A percentile compares a stretch with the other conserved stretches of the same genome.
phyloP scores from a whole-genome alignment of 2,888 invertebrate species.

The Deroplatys truncata region DNA sequence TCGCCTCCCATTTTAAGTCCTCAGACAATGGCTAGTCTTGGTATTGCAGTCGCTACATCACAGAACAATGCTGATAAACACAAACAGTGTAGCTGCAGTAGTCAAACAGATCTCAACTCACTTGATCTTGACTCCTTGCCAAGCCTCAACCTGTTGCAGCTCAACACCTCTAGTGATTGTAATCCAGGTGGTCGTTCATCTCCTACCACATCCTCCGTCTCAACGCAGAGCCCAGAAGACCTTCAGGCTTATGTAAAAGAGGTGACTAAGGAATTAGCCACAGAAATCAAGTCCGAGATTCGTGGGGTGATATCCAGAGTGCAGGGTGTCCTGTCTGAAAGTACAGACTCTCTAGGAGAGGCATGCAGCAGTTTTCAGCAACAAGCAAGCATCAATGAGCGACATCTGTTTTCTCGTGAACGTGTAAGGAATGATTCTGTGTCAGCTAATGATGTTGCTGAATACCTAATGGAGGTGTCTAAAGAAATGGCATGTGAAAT shows the following conservation, averaged over 20 bases:
- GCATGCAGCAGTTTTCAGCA: not conserved
- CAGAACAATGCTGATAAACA: slow-evolving; percentile 34
- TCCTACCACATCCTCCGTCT: not conserved
- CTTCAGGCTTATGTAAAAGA: slow-evolving; percentile 72
- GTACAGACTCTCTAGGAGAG: slow-evolving; percentile 1
- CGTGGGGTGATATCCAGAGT: slow-evolving; percentile 75
- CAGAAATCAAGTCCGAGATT: slow-evolving; percentile 77
- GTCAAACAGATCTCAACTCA: slow-evolving; percentile 67
- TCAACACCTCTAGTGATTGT: slow-evolving; percentile 51
- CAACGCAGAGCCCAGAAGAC: slow-evolving; percentile 48
- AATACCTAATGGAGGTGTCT: slow-evolving; percentile 73
- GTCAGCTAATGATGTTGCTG: slow-evolving; percentile 70
- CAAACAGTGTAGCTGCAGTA: slow-evolving; percentile 61
- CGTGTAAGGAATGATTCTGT: slow-evolving; percentile 59
- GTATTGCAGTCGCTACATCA: slow-evolving; percentile 47
- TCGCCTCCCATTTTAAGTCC: slow-evolving; percentile 57
- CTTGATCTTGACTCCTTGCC: slow-evolving; percentile 50
- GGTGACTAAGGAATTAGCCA: slow-evolving; percentile 72
- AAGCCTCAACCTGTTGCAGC: slow-evolving; percentile 42
- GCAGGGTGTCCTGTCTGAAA: slow-evolving; percentile 71
- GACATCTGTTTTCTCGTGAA: not conserved
- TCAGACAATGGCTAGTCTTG: slow-evolving; percentile 60
- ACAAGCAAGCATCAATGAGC: not conserved
- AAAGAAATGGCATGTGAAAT: slow-evolving; percentile 76
- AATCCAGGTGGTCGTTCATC: slow-evolving; percentile 49